Evolutionary conservation across 2,888 invertebrate genomes (phyloP), one percentile per base, ranked within the genome.

Genomic region (Entomobrya proxima): DNA sequence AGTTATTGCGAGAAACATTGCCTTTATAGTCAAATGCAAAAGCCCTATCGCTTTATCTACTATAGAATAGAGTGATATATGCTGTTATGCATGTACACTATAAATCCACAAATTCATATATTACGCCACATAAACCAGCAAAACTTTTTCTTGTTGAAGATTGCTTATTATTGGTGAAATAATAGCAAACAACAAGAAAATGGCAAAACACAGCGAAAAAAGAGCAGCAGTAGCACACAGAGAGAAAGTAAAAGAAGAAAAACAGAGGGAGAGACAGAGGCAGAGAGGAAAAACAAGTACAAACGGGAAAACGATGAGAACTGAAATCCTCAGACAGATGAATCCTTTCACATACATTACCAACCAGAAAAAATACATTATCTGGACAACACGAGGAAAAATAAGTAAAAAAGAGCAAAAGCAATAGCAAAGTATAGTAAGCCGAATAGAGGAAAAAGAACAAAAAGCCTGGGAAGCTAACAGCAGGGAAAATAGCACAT

Each of bases 291-390:
- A 79, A 40, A 64, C 21, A 61, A 61, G 35, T 18, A 67, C 37
- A 81, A 37, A 37, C 52, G 13, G 52, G 55, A 40, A 76, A 85
- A 74, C 40, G 67, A 72, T 44, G 40, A 76, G 44, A 82, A 52
- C 50, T 64, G 69, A 78, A 82, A 85, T 85, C 75, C 81, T 78
- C 64, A 72, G 80, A 52, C 78, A 82, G 76, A 77, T 82, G 82
- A 82, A 85, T 85, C 82, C 82, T 82, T 78, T 76, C 82, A 78
- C 82, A 87, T 82, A 79, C 78, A 81, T 79, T 85, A 80, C 69
- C n/a, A n/a, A n/a, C 64, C 76, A 52, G 40, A 50, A 47, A 64
- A 52, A 58, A 77, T 61, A 77, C 61, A 77, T 58, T 77, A 61
- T 40, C 77, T 61, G 77, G 69, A 69, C 69, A 61, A 77, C 77